A percentile compares a stretch with the other conserved stretches of the same genome.
Evolutionary conservation across 1,140 invertebrate species (phyloP).

Genomic region (Heliothis subflexa): DNA sequence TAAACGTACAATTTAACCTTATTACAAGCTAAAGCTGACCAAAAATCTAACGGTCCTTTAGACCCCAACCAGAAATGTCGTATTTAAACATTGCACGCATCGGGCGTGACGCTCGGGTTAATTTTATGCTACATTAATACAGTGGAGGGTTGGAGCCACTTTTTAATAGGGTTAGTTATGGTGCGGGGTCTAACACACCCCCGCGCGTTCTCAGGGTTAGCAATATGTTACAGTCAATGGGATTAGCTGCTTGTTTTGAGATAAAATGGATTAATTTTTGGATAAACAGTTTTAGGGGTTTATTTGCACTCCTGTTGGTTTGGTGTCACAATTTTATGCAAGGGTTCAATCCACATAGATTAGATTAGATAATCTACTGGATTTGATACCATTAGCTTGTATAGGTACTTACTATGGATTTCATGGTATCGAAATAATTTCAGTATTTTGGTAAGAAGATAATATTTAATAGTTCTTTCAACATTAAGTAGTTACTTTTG

Average conservation of each 20-base stretch:
- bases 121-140: constrained; percentile 86
- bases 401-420: too few species aligned
- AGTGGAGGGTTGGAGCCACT: constrained; percentile 71
- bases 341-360: not conserved
- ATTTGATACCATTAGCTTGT: not conserved
- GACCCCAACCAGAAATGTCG: constrained; percentile 55
- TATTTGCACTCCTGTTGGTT: constrained; percentile 42
- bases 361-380: not conserved
- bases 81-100: constrained; percentile 71
- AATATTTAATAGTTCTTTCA: too few species aligned
- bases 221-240: constrained; percentile 67
- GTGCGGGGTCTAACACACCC: constrained; percentile 67
- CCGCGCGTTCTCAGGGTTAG: constrained; percentile 70
- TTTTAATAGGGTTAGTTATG: constrained; percentile 84
- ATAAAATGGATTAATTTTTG: constrained; percentile 48
- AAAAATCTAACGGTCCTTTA: constrained; percentile 59
- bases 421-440: too few species aligned
- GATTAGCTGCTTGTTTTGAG: constrained; percentile 55
- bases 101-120: constrained; percentile 77
- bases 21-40: constrained; percentile 26
- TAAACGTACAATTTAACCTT: too few species aligned
- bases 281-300: constrained; percentile 36
- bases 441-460: too few species aligned
- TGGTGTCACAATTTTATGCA: not conserved
- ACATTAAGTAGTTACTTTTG: too few species aligned